phyloP scores from a whole-genome alignment of 1,140 invertebrate species.

The Stratiolaelaps scimitus region DNA sequence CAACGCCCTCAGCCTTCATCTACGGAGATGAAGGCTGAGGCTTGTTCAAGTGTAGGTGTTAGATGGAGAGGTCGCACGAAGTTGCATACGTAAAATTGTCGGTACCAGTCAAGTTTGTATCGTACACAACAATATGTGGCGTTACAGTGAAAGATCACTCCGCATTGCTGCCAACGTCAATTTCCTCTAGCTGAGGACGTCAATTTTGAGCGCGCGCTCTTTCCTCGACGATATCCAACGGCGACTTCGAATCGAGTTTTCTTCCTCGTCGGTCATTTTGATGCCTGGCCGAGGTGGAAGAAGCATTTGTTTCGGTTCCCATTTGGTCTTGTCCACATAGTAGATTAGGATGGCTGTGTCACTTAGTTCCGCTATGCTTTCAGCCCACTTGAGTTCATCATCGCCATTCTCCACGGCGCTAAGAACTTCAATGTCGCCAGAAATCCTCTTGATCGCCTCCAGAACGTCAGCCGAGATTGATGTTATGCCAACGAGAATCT shows the following conservation, averaged over 20 bases:
- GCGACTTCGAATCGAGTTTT: slow-evolving; percentile 21
- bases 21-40: no score
- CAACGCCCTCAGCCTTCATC: no score
- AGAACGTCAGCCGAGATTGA: neutral
- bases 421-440: slow-evolving; percentile 9
- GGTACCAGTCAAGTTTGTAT: no score
- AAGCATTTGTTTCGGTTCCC: slow-evolving; percentile 22
- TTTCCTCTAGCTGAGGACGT: neutral
- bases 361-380: neutral
- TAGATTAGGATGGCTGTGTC: neutral
- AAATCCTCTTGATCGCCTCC: slow-evolving; percentile 9
- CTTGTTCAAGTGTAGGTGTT: no score
- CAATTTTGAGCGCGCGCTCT: slow-evolving; percentile 25
- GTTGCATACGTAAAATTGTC: no score
- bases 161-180: no score
- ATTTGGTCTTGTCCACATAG: slow-evolving; percentile 15
- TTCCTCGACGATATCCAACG: slow-evolving; percentile 21
- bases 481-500: neutral
- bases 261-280: slow-evolving; percentile 22
- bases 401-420: neutral
- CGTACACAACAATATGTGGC: no score
- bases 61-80: no score
- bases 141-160: no score
- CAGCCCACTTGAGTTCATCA: slow-evolving; percentile 19
- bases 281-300: slow-evolving; percentile 1